Percentiles rank a stretch among this genome's conserved stretches.
Evolutionary conservation across 2,888 invertebrate species (phyloP).

Genomic region (Drosophila robusta): DNA sequence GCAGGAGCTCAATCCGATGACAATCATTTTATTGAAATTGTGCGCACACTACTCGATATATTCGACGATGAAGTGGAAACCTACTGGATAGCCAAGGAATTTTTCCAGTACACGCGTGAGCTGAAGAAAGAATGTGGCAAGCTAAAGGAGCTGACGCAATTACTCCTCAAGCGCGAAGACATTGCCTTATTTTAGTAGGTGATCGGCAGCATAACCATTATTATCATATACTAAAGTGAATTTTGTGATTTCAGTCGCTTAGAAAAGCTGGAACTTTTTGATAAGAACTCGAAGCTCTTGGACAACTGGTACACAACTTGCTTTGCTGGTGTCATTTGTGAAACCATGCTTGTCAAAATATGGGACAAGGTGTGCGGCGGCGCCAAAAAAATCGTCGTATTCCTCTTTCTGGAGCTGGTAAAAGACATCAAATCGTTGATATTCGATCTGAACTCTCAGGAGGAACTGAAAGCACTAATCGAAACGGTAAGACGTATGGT

Average conservation of each 20-base stretch:
- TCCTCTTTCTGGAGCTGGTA: slow-evolving; percentile 90
- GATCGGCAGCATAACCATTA: too few relatives aligned
- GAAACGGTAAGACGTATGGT: slow-evolving; percentile 86
- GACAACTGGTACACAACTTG: slow-evolving; percentile 93
- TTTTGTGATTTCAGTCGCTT: slow-evolving; percentile 87
- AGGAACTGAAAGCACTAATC: slow-evolving; percentile 85
- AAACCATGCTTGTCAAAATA: slow-evolving; percentile 91
- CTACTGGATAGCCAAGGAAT: slow-evolving; percentile 93
- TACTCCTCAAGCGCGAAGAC: slow-evolving; percentile 92
- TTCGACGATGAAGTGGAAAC: slow-evolving; percentile 91
- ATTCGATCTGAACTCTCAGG: slow-evolving; percentile 57
- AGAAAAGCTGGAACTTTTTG: slow-evolving; percentile 86
- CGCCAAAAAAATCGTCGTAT: slow-evolving; percentile 92
- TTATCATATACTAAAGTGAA: background rate
- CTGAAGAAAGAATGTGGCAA: slow-evolving; percentile 89
- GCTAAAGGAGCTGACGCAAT: slow-evolving; percentile 88
- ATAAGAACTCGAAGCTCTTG: slow-evolving; percentile 88
- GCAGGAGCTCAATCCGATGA: slow-evolving; percentile 84
- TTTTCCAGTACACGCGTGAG: slow-evolving; percentile 89
- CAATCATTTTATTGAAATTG: slow-evolving; percentile 88
- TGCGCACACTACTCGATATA: slow-evolving; percentile 89
- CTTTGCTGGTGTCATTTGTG: slow-evolving; percentile 92
- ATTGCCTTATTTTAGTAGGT: slow-evolving; percentile 88
- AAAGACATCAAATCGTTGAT: slow-evolving; percentile 86
- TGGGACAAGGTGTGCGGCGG: slow-evolving; percentile 96